Conservation (phyloP, 2,797 vertebrate genomes). For the Cyprinodon diabolis region DNA sequence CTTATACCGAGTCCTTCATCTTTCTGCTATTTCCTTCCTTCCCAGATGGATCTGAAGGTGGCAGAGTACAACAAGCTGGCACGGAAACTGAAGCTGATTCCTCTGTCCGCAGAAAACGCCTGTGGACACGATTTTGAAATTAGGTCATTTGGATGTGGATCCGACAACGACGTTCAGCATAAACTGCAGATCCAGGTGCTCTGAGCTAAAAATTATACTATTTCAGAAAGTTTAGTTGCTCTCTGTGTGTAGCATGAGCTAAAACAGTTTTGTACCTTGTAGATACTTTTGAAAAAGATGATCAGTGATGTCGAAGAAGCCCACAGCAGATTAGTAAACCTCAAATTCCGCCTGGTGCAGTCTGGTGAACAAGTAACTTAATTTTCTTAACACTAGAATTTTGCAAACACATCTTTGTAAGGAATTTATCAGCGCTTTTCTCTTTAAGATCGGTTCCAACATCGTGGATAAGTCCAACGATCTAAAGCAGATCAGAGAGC, state of each 20-base stretch:
- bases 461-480: constrained; percentile 79
- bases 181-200: constrained; percentile 88
- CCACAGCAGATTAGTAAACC: constrained; percentile 81
- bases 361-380: constrained; percentile 87
- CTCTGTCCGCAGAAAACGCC: constrained; percentile 89
- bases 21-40: background rate
- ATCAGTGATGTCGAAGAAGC: constrained; percentile 90
- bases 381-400: background rate
- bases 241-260: background rate
- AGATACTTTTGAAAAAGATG: constrained; percentile 88
- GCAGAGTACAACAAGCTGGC: constrained; percentile 92
- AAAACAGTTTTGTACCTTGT: background rate
- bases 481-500: constrained; percentile 78
- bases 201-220: background rate
- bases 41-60: constrained; percentile 86
- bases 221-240: background rate
- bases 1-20: background rate
- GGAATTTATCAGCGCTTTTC: background rate
- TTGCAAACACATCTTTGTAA: background rate
- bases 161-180: constrained; percentile 81
- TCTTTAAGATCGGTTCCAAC: constrained; percentile 75
- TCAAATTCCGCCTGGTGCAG: constrained; percentile 87
- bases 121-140: constrained; percentile 92
- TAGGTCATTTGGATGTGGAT: constrained; percentile 81
- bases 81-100: constrained; percentile 93